Conservation (phyloP, 2,797 vertebrate genomes). For the Coluber constrictor region DNA sequence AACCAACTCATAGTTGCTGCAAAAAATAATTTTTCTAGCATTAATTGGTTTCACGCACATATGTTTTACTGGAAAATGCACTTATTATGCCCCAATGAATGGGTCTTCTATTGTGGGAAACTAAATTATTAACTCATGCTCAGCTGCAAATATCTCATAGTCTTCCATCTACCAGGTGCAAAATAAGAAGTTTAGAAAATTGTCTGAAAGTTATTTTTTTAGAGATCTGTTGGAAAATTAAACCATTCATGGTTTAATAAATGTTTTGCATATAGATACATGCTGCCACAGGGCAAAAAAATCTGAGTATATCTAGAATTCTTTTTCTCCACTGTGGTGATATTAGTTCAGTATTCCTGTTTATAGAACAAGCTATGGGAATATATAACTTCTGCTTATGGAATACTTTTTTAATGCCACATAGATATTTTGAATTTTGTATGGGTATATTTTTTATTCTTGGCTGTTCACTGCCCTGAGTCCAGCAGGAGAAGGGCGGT, state of each 20-base stretch:
- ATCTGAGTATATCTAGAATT: not conserved
- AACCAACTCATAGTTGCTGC: not conserved
- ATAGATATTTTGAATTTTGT: not conserved
- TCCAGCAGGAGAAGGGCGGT: too few species aligned
- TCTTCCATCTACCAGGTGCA: not conserved
- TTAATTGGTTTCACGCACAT: not conserved
- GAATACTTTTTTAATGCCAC: not conserved
- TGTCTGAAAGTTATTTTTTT: not conserved
- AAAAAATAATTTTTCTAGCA: not conserved
- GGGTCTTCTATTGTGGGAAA: not conserved
- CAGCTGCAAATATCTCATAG: not conserved
- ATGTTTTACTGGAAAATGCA: not conserved
- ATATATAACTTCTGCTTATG: not conserved
- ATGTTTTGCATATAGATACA: not conserved
- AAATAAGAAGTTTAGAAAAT: not conserved
- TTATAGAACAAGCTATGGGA: not conserved
- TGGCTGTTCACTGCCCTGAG: too few species aligned
- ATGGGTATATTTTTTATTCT: too few species aligned
- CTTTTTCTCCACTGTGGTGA: not conserved
- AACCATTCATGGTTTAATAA: not conserved
- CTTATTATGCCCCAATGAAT: not conserved
- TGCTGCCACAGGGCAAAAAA: not conserved
- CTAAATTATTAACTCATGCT: not conserved
- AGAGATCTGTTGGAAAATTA: not conserved
- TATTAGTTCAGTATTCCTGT: not conserved